phyloP scores from a whole-genome alignment of 92 coral and sea anemone species.

The Palythoa grandiflora region DNA sequence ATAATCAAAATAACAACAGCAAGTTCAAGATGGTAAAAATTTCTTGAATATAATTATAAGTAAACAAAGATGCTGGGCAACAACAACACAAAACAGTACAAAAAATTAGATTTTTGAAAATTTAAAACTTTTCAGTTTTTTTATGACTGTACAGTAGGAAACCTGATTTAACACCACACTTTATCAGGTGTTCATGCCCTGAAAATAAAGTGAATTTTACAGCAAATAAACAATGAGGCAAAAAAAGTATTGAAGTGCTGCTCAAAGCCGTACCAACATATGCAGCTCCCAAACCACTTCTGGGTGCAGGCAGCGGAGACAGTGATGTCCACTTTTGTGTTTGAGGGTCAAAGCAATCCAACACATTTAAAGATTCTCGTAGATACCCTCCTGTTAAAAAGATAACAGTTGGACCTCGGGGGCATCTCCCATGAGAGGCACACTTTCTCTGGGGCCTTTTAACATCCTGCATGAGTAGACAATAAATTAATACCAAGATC shows the following conservation, averaged over 20 bases:
- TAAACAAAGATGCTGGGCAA: no score
- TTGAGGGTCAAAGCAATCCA: constrained; percentile 79
- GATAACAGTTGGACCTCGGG: constrained; percentile 81
- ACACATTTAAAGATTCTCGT: constrained; percentile 67
- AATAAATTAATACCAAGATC: background rate
- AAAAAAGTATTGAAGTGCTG: background rate
- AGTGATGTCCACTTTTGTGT: constrained; percentile 73
- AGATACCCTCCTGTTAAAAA: constrained; percentile 84
- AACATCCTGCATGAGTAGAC: constrained; percentile 8
- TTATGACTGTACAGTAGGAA: no score
- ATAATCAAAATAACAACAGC: no score
- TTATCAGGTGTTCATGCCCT: no score
- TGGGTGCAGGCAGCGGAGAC: constrained; percentile 72
- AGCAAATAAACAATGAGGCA: background rate
- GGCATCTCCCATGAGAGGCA: constrained; percentile 66
- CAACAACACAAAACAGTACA: no score
- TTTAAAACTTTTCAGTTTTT: background rate
- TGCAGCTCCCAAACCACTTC: constrained; percentile 92
- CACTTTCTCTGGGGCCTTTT: constrained; percentile 21
- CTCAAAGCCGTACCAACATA: constrained; percentile 65
- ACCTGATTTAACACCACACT: no score
- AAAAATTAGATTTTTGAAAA: background rate
- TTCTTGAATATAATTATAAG: no score
- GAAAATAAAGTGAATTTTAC: background rate
- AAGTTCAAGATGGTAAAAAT: no score